Base-by-base conservation (phyloP, 2,797 vertebrate species). In the Pogonophryne albipinna region DNA sequence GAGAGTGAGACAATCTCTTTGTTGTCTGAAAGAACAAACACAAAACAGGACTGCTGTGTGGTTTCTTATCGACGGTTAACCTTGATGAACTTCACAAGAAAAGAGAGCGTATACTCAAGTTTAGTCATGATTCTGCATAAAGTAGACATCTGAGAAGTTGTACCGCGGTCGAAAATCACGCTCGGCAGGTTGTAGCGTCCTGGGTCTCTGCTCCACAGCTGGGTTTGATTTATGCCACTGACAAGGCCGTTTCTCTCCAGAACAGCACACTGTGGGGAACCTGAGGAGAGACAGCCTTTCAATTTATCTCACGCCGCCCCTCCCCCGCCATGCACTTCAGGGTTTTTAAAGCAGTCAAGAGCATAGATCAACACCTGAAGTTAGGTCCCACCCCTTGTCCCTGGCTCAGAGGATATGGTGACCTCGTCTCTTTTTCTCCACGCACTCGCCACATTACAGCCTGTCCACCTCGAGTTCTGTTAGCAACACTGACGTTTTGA, bases 241-340 rank as follows among this genome's bases (percentile, higher is more conserved):
- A 94, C 93, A 94, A 93, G 91, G 94, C 94, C 84, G 78, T 94
- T 94, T 95, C 92, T 92, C 91, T 90, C 78, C 89, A 79, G 82
- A 85, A 71, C 86, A 67, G 74, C 45, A 75, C 87, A 84, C 88
- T 71, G 92, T 88, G 76, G 83, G 85, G 84, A 83, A 89, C 70
- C 45, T 86, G 76, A 84, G 85, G 91, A 94, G 91, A 94, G 94
- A 91, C 83, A 87, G 90, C 87, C 87, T 91, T 76, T 93, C 87
- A 84, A 88, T 96, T 95, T 92, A 91, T 95, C 94, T 95, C 91
- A 89, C 66, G 76, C 83, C 41, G 63, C 77, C 82, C 87, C 83
- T 19, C 86, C 82, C 80, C 82, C 17, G 72, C 55, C 38, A 34
- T 72, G 86, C 89, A 85, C 91, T 80, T 59, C 65, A 86, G 91